These are phyloP conservation scores for Acrocephalus scirpaceus DNA, from an alignment of 2,797 vertebrate species.

Conservation along the genomic window DNA sequence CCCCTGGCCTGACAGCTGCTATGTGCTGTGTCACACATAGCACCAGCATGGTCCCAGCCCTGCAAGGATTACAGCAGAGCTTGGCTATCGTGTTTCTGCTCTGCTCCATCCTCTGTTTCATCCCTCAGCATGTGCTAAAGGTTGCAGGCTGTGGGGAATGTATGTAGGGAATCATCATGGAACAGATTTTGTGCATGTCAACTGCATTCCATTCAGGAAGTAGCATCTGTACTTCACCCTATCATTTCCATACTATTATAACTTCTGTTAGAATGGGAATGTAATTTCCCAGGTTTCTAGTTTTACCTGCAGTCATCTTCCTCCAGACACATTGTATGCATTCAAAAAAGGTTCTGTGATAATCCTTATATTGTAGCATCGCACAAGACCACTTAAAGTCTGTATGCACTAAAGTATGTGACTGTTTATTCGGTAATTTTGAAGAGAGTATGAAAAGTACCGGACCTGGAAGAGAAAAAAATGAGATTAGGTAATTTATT, in stretches of 20 bases:
- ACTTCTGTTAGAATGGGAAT: neutral
- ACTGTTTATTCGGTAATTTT: neutral
- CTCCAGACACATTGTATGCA: neutral
- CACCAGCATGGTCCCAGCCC: fast-evolving
- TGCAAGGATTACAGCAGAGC: neutral
- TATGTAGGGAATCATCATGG: neutral
- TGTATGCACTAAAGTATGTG: neutral
- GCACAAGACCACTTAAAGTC: neutral
- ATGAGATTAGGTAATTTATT: neutral
- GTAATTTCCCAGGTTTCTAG: neutral
- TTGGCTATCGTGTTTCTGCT: neutral
- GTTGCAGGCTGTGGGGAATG: neutral
- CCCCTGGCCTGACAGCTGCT: neutral
- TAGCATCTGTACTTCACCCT: neutral
- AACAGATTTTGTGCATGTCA: neutral
- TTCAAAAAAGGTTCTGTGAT: neutral
- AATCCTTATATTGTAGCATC: neutral
- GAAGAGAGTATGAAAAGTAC: neutral
- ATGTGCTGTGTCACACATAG: neutral
- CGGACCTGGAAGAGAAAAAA: neutral
- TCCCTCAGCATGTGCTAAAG: neutral
- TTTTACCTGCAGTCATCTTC: neutral
- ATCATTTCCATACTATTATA: neutral
- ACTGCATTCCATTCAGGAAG: neutral
- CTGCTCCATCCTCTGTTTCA: neutral